A percentile compares a stretch with the other conserved stretches of the same genome.
Evolutionary conservation across 2,113 vertebrate species (phyloP).

Genomic region (Clarias gariepinus): DNA sequence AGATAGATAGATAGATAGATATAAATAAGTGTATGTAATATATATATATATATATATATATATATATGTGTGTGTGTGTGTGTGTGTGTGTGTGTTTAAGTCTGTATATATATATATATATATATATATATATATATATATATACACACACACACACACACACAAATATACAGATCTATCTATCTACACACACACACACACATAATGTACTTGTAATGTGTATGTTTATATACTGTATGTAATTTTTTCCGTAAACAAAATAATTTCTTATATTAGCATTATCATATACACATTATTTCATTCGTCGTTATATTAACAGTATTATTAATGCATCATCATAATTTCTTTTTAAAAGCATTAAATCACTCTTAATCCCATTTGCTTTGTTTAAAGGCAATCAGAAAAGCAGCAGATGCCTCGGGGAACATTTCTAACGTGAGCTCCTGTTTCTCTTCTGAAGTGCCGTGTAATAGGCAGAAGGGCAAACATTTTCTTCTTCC

Average conservation of each 20-base stretch:
- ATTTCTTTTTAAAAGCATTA: slow-evolving; percentile 4
- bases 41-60: too few relatives aligned
- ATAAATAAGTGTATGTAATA: too few relatives aligned
- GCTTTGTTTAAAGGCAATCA: slow-evolving; percentile 21
- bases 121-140: too few relatives aligned
- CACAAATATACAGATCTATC: too few relatives aligned
- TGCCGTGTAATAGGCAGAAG: slow-evolving; percentile 38
- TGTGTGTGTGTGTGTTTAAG: too few relatives aligned
- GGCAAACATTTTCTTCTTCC: slow-evolving; percentile 49
- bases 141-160: too few relatives aligned
- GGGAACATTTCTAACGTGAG: slow-evolving; percentile 27
- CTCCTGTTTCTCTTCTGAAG: slow-evolving; percentile 37
- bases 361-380: slow-evolving; percentile 2
- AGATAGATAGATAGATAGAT: too few relatives aligned
- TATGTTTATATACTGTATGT: background rate
- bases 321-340: background rate
- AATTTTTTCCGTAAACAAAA: background rate
- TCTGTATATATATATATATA: too few relatives aligned
- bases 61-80: too few relatives aligned
- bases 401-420: background rate
- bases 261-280: background rate
- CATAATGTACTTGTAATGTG: too few relatives aligned
- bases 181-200: too few relatives aligned
- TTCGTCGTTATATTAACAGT: background rate
- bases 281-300: background rate